A percentile compares a stretch with the other conserved stretches of the same genome.
phyloP scores from a whole-genome alignment of 2,113 vertebrate species.

The Corythoichthys intestinalis region DNA sequence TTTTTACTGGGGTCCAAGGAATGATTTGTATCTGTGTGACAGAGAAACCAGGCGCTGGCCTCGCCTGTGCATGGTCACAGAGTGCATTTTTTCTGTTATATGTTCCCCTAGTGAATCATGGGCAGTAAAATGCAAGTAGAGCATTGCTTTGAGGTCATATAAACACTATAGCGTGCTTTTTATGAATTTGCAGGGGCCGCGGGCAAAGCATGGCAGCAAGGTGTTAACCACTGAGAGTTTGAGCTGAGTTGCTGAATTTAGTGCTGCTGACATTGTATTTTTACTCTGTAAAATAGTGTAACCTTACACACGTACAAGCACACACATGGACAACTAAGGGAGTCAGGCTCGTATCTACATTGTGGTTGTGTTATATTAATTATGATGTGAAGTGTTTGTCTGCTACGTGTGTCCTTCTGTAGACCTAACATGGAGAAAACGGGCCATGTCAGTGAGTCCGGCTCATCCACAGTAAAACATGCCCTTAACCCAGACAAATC shows the following conservation, averaged over 20 bases:
- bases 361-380: conserved; percentile 9
- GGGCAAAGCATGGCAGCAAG: conserved; percentile 43
- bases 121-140: conserved; percentile 44
- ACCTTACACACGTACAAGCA: neutral
- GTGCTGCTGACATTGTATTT: conserved; percentile 46
- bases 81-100: conserved; percentile 43
- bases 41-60: conserved; percentile 22
- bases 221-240: conserved; percentile 41
- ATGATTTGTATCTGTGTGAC: conserved; percentile 52
- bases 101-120: conserved; percentile 47
- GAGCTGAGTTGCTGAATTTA: conserved; percentile 42
- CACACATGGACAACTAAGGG: too few species aligned
- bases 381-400: conserved; percentile 10
- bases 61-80: conserved; percentile 26
- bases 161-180: conserved; percentile 49
- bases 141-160: conserved; percentile 56
- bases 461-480: conserved; percentile 84
- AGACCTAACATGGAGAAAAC: conserved; percentile 90
- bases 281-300: conserved; percentile 29
- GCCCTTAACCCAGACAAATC: conserved; percentile 90
- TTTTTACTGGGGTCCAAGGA: conserved; percentile 33
- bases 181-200: conserved; percentile 62
- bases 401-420: conserved; percentile 30
- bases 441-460: conserved; percentile 81
- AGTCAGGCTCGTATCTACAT: neutral